These are phyloP conservation scores for Tethea ocularis DNA, from an alignment of 2,888 invertebrate species.

Conservation along the genomic window DNA sequence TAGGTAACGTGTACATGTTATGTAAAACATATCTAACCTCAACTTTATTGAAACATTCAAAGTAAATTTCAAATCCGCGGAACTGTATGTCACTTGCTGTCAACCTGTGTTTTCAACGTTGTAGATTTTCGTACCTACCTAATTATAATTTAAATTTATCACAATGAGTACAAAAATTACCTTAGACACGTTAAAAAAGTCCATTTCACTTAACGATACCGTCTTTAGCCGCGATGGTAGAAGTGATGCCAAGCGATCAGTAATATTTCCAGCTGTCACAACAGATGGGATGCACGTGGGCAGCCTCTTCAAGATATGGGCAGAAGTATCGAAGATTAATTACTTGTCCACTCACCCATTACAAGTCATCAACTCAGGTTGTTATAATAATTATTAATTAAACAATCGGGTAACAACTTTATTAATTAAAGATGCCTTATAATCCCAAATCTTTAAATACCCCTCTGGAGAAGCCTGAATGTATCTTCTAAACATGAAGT, in stretches of 20 bases:
- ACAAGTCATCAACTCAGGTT: conserved; percentile 43
- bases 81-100: neutral
- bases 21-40: no score
- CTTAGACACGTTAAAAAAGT: neutral
- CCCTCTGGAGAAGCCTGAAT: no score
- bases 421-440: no score
- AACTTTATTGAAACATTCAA: no score
- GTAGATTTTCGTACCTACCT: no score
- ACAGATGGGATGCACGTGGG: conserved; percentile 39
- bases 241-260: neutral
- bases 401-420: no score
- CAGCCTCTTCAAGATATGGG: conserved; percentile 48
- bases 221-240: neutral
- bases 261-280: neutral
- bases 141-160: neutral
- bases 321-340: conserved; percentile 61
- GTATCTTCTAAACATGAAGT: no score
- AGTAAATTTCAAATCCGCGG: no score
- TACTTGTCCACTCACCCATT: conserved; percentile 42
- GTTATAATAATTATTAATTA: no score
- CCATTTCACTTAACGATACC: neutral
- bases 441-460: no score
- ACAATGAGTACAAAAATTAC: neutral
- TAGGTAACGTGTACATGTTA: no score
- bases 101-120: neutral